Evolutionary conservation across 92 coral and sea anemone species (phyloP), one percentile per base, ranked within the genome.

Genomic region (Parazoanthus atlanticus): DNA sequence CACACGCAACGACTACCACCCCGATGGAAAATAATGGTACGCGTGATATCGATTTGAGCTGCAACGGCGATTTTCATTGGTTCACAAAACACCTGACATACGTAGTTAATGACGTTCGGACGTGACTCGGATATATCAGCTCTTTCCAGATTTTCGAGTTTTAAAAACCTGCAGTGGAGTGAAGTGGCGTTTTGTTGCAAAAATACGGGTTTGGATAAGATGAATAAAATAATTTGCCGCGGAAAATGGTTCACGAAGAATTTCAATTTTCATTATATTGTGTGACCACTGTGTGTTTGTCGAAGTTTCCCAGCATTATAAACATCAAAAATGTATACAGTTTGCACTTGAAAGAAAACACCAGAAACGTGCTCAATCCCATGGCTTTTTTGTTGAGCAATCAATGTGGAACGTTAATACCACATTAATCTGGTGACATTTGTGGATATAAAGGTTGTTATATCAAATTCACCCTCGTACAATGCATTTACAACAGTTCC

Each of bases 391-490:
- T 77, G 81, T 77, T 77, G 81, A 75, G 31, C 23, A 19, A 41
- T 75, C 36, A 38, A 32, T 19, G 79, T 10, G 49, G 49, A 52
- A 52, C 25, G 15, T 76, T 76, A 38, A 12, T 76, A 7, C 12
- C 28, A 23, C 38, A 49, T 47, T 79, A n/a, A 52, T 65, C 66
- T 47, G 83, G 40, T 47, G 66, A 28, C 69, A 79, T 79, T 79
- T 49, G 67, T 46, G 36, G 33, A 25, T 54, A 25, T 19, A 47
- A 28, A 13, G 21, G 31, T 61, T 25, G 65, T 78, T 46, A 25
- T 26, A 46, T 79, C 30, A 79, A 79, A 79, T 79, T 79, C 83
- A 52, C 54, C 40, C 83, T 28, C 19, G 70, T 79, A 47, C 84
- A 21, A 52, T 49, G 67, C 12, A 52, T 33, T 54, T 31, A 56